A percentile compares a stretch with the other conserved stretches of the same genome.
phyloP scores from a whole-genome alignment of 2,888 invertebrate genomes.

The Yponomeuta cagnagella region DNA sequence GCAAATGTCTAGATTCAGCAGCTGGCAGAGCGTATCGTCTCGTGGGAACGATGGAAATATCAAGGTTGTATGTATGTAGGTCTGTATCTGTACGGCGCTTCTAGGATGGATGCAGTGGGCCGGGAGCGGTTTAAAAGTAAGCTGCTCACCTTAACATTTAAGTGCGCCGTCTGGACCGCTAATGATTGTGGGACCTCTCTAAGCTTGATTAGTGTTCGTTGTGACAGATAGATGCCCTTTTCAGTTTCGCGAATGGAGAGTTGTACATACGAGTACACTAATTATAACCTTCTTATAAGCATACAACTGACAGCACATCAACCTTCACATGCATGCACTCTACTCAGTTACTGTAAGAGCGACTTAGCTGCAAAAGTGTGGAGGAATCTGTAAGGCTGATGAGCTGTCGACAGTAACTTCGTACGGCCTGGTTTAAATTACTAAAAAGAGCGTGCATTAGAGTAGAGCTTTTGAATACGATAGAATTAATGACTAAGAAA shows the following conservation, averaged over 20 bases:
- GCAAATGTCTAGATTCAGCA: constrained; percentile 19
- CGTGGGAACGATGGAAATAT: constrained; percentile 31
- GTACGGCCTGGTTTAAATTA: too few relatives aligned
- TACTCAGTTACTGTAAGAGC: neutral
- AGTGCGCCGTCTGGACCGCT: constrained; percentile 4
- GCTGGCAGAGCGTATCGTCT: constrained; percentile 16
- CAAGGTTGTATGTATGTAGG: constrained; percentile 24
- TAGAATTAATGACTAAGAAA: too few relatives aligned
- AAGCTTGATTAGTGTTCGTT: neutral
- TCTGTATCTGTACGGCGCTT: neutral
- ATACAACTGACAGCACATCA: neutral
- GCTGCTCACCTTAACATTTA: constrained; percentile 24
- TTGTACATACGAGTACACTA: neutral
- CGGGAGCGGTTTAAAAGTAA: constrained; percentile 13
- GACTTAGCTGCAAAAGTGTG: neutral
- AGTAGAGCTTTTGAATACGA: too few relatives aligned
- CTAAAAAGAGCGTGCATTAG: too few relatives aligned
- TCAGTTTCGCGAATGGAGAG: neutral
- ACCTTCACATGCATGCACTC: neutral
- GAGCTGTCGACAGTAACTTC: too few relatives aligned
- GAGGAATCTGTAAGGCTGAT: too few relatives aligned
- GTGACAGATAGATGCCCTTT: neutral
- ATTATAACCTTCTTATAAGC: neutral
- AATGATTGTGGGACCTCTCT: neutral
- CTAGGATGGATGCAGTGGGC: neutral